These are phyloP conservation scores for Myrmecophaga tridactyla DNA, from an alignment of 2,113 vertebrate genomes.

Conservation along the genomic window DNA sequence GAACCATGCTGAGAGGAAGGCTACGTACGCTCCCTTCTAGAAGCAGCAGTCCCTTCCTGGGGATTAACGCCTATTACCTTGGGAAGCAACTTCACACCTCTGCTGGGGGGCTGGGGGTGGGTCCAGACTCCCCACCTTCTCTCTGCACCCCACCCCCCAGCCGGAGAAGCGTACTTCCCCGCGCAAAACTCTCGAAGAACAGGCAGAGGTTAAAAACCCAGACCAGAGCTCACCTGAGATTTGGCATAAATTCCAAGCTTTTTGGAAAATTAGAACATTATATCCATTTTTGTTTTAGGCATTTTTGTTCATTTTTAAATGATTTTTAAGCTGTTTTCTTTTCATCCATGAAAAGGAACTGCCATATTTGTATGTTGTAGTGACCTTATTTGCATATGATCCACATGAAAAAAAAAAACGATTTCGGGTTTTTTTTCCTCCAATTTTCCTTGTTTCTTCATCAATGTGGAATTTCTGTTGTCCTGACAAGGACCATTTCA, in stretches of 20 bases:
- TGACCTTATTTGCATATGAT: neutral
- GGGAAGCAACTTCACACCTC: too few species aligned
- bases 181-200: rapidly evolving
- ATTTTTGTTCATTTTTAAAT: neutral
- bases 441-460: neutral
- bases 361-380: neutral
- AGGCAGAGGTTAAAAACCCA: neutral
- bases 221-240: rapidly evolving
- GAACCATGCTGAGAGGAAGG: too few species aligned
- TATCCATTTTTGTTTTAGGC: too few species aligned
- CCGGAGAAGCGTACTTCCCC: rapidly evolving
- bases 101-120: too few species aligned
- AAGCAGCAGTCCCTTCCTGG: neutral
- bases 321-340: constrained; percentile 24
- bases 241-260: neutral
- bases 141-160: too few species aligned
- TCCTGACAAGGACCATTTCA: rapidly evolving
- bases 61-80: too few species aligned
- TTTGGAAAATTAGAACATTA: neutral
- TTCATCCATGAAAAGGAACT: neutral
- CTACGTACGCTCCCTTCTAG: neutral
- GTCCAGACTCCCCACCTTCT: rapidly evolving
- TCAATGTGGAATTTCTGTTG: rapidly evolving
- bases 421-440: neutral
- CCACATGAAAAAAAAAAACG: neutral